A percentile compares a stretch with the other conserved stretches of the same genome.
Conservation (phyloP, 2,888 invertebrate species). For the Aromia moschata region DNA sequence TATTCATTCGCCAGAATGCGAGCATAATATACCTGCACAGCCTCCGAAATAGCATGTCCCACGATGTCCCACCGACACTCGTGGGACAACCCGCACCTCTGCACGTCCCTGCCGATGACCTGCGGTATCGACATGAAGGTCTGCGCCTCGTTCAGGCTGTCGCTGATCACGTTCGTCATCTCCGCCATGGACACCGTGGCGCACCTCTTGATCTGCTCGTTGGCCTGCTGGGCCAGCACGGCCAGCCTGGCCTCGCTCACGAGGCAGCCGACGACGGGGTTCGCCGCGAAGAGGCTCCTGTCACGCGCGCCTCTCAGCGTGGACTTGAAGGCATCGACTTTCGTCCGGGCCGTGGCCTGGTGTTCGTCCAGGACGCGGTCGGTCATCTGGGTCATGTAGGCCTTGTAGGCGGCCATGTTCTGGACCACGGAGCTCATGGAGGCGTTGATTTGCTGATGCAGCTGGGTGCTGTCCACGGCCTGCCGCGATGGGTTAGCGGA, state of each 20-base stretch:
- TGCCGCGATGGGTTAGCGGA: conserved; percentile 1
- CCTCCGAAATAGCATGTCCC: conserved; percentile 38
- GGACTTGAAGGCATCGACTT: conserved; percentile 1
- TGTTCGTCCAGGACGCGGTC: conserved; percentile 15
- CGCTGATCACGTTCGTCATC: conserved; percentile 39
- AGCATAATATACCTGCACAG: conserved; percentile 31
- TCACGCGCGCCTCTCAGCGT: background rate
- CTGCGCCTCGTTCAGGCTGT: conserved; percentile 40
- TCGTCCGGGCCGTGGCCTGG: background rate
- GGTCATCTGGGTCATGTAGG: conserved; percentile 4
- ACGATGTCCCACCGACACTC: conserved; percentile 35
- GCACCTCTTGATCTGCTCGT: conserved; percentile 38
- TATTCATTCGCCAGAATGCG: no score
- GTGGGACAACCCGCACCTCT: conserved; percentile 35
- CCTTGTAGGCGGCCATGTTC: conserved; percentile 11
- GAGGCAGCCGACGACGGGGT: conserved; percentile 2
- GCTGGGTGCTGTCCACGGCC: conserved; percentile 11
- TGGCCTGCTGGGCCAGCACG: conserved; percentile 28
- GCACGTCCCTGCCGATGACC: conserved; percentile 35
- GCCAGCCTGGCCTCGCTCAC: conserved; percentile 3
- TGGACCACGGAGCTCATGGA: background rate
- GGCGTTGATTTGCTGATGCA: conserved; percentile 9
- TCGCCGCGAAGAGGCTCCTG: background rate
- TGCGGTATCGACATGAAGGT: conserved; percentile 40
- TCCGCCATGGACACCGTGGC: conserved; percentile 37